Evolutionary conservation across 2,888 invertebrate genomes (phyloP).

Genomic region (Lypha dubia): DNA sequence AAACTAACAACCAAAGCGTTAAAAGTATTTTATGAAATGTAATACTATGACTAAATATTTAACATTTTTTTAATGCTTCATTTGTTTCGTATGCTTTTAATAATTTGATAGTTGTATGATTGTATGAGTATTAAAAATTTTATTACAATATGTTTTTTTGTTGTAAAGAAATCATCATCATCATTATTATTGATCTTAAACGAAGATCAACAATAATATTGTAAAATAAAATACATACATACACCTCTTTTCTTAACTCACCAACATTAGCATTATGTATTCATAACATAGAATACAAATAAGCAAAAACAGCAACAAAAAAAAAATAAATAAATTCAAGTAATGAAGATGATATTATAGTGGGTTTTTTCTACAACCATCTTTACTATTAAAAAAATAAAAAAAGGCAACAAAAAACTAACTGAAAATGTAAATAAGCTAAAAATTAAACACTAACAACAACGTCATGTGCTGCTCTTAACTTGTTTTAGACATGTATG

Average conservation of each 20-base stretch:
- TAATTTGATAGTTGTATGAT: slow-evolving; percentile 29
- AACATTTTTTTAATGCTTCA: slow-evolving; percentile 34
- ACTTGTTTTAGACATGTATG: slow-evolving; percentile 61
- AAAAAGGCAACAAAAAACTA: slow-evolving; percentile 22
- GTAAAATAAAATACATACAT: slow-evolving; percentile 31
- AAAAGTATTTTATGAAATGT: slow-evolving; percentile 3
- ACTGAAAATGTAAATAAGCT: slow-evolving; percentile 44
- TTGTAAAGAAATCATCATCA: slow-evolving; percentile 53
- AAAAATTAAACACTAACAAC: slow-evolving; percentile 31
- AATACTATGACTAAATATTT: slow-evolving; percentile 3
- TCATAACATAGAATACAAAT: slow-evolving; percentile 13
- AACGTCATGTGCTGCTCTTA: slow-evolving; percentile 69
- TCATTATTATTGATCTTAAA: slow-evolving; percentile 59
- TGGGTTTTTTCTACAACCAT: slow-evolving; percentile 65
- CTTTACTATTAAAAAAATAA: slow-evolving; percentile 38
- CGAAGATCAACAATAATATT: slow-evolving; percentile 67
- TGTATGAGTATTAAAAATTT: slow-evolving; percentile 45
- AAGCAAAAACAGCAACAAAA: slow-evolving; percentile 40
- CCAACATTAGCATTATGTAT: not conserved
- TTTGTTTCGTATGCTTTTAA: slow-evolving; percentile 2
- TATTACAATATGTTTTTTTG: slow-evolving; percentile 18
- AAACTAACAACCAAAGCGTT: slow-evolving; percentile 10
- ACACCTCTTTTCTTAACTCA: not conserved
- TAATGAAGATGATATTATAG: slow-evolving; percentile 66
- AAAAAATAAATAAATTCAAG: slow-evolving; percentile 32